These are phyloP conservation scores for Drosophila suboccidentalis DNA, from an alignment of 2,888 invertebrate genomes.

Conservation along the genomic window DNA sequence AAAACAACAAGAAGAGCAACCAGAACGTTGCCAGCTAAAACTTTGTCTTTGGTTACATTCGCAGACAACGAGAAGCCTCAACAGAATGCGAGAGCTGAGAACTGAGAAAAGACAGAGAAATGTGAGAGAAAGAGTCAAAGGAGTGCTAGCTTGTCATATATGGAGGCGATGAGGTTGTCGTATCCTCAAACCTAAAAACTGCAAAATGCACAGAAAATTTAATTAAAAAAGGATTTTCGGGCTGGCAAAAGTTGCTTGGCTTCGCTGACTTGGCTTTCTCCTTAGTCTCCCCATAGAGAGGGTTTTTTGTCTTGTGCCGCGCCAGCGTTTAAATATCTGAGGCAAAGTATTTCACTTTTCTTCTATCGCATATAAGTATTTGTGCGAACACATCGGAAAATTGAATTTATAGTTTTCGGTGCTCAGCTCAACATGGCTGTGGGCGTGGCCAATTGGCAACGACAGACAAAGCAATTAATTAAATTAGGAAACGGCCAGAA, in stretches of 20 bases:
- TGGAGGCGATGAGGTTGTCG: constrained; percentile 46
- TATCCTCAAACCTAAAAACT: constrained; percentile 75
- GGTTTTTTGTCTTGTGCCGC: constrained; percentile 41
- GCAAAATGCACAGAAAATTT: constrained; percentile 79
- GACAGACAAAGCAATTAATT: constrained; percentile 72
- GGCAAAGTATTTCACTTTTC: constrained; percentile 32
- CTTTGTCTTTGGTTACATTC: constrained; percentile 71
- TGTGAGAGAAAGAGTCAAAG: constrained; percentile 33
- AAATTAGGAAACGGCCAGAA: constrained; percentile 50
- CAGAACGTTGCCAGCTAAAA: constrained; percentile 64
- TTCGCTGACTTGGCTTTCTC: constrained; percentile 65
- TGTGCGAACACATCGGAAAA: constrained; percentile 67
- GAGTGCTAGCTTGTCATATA: constrained; percentile 54
- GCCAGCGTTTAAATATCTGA: constrained; percentile 38
- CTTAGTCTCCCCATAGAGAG: background rate
- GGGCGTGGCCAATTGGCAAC: constrained; percentile 63
- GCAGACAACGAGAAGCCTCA: constrained; percentile 48
- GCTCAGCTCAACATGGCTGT: background rate
- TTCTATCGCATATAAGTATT: constrained; percentile 29
- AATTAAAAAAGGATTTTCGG: constrained; percentile 78
- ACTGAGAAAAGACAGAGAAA: background rate
- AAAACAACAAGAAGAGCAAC: constrained; percentile 52
- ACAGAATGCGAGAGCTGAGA: constrained; percentile 5
- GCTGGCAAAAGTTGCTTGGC: constrained; percentile 71
- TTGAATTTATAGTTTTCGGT: constrained; percentile 74